Evolutionary conservation across 2,113 vertebrate genomes (phyloP), one percentile per base, ranked within the genome.

Genomic region (Probosciger aterrimus): DNA sequence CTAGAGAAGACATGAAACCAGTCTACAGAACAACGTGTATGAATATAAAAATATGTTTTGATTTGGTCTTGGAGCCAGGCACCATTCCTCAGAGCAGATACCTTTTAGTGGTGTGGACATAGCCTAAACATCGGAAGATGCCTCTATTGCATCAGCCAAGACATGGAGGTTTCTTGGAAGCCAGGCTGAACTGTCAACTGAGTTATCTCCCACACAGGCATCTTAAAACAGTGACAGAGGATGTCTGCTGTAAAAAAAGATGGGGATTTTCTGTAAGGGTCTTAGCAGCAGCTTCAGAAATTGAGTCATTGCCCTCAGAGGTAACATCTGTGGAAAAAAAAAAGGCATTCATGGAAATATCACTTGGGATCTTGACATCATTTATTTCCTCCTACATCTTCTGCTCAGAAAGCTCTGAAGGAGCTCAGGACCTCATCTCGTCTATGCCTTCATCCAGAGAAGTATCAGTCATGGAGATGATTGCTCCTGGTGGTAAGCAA

Each of bases 341-440:
- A 47, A 46, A 50, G 44, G 6, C 2, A 14, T 31, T 46, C 33
- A 41, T 47, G n/a, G 65, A 91, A 81, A 81, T 71, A 52, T 44
- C 52, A 35, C 27, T 68, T 67, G 2, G 6, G 50, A 78, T 30
- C 18, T 65, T 50, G 20, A 43, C 8, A 30, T 53, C 5, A 71
- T n/a, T 80, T 88, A 55, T 82, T 76, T 93, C 16, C 15, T 74
- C 22, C 33, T 30, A 37, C 75, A 75, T 39, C 47, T 18, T 78
- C 80, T 73, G 22, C 35, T 63, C 35, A 84, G 67, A 49, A 86
- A 57, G 13, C 9, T 80, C 71, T 31, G 8, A 55, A 86, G 27
- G 8, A 4, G 4, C n/a, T 81, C 31, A 49, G 19, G 80, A 55
- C 7, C 30, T 74, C 0, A 0, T 25, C 27, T 76, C 5, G 0